Evolutionary conservation across 1,140 invertebrate genomes (phyloP).

Genomic region (Cyclina sinensis): DNA sequence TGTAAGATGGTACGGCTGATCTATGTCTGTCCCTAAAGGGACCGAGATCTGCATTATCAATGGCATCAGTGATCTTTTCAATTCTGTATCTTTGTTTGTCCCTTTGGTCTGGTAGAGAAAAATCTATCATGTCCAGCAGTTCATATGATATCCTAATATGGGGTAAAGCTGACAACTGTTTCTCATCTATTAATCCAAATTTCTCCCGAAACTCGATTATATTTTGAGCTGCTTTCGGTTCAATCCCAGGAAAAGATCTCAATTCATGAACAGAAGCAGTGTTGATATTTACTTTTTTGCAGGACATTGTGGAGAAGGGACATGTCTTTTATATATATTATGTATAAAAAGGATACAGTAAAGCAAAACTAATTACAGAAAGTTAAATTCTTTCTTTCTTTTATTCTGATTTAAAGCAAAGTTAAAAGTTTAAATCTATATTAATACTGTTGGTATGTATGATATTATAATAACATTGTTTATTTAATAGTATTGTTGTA

Average conservation of each 20-base stretch:
- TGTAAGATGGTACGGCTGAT: neutral
- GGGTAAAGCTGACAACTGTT: neutral
- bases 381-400: too few species aligned
- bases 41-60: neutral
- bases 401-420: too few species aligned
- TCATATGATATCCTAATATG: neutral
- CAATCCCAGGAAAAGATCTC: neutral
- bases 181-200: neutral
- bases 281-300: too few species aligned
- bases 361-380: too few species aligned
- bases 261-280: too few species aligned
- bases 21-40: neutral
- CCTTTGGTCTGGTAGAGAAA: neutral
- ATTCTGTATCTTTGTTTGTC: neutral
- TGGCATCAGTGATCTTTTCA: neutral
- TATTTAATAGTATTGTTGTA: too few species aligned
- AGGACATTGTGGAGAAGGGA: too few species aligned
- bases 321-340: too few species aligned
- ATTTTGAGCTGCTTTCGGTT: neutral
- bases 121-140: conserved; percentile 16
- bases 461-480: too few species aligned
- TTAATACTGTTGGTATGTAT: too few species aligned
- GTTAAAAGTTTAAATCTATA: too few species aligned
- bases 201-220: neutral
- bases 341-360: too few species aligned